Percentiles rank a stretch among this genome's conserved stretches.
Conservation (phyloP, 1,140 invertebrate species). For the Pemphigus obesinymphae region DNA sequence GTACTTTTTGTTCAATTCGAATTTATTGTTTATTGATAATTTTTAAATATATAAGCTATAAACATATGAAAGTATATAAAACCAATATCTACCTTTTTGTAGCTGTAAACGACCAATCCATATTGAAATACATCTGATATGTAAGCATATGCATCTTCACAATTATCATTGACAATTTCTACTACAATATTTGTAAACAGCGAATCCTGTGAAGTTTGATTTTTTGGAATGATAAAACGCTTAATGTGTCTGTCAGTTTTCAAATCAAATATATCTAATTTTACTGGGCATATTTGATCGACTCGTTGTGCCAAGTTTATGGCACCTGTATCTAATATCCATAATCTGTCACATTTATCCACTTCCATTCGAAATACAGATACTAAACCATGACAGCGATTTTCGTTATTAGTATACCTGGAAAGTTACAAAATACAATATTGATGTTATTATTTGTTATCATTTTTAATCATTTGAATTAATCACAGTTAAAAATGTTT, state of each 20-base stretch:
- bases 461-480: not conserved
- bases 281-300: constrained; percentile 65
- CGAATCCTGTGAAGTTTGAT: constrained; percentile 59
- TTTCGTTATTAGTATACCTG: constrained; percentile 51
- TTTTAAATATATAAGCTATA: too few relatives aligned
- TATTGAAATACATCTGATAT: constrained; percentile 72
- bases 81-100: constrained; percentile 42
- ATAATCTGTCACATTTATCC: constrained; percentile 65
- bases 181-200: constrained; percentile 69
- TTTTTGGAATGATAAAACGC: constrained; percentile 59
- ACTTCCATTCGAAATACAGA: constrained; percentile 72
- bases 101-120: constrained; percentile 44
- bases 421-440: not conserved
- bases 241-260: constrained; percentile 59
- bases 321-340: constrained; percentile 71
- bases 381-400: constrained; percentile 61
- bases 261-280: constrained; percentile 69
- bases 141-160: constrained; percentile 64
- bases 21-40: too few relatives aligned
- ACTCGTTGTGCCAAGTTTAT: constrained; percentile 65
- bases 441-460: not conserved
- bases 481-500: too few relatives aligned
- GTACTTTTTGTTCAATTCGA: too few relatives aligned
- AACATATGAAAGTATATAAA: too few relatives aligned
- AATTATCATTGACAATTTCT: constrained; percentile 60